A percentile compares a stretch with the other conserved stretches of the same genome.
Conservation (phyloP, 23 tunicate species). For the Ascidia mentula region DNA sequence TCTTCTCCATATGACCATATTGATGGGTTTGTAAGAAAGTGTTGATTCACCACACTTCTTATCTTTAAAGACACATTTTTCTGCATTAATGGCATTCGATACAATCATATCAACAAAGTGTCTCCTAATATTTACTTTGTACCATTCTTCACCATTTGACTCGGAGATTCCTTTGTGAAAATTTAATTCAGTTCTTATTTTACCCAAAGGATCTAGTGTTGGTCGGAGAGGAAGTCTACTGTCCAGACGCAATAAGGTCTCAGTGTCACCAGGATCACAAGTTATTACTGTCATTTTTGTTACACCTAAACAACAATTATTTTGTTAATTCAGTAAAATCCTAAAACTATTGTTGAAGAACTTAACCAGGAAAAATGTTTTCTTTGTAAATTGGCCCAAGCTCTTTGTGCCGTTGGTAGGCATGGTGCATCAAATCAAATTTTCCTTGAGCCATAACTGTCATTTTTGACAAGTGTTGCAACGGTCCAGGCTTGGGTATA, state of each 20-base stretch:
- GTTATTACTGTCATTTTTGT: background rate
- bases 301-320: background rate
- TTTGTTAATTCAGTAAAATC: background rate
- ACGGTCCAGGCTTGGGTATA: no score
- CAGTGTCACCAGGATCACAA: background rate
- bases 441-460: background rate
- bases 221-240: background rate
- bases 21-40: background rate
- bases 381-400: background rate
- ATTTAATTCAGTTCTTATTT: background rate
- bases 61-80: background rate
- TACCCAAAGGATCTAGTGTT: background rate
- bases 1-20: slow-evolving; percentile 5
- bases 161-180: background rate
- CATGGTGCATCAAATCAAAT: background rate
- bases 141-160: background rate
- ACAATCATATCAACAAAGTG: background rate
- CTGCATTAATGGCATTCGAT: background rate
- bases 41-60: background rate
- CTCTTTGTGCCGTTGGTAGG: background rate
- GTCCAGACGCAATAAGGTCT: background rate
- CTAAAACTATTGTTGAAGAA: background rate
- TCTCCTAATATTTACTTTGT: no score
- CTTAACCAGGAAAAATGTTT: background rate
- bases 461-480: no score